Evolutionary conservation across 2,797 vertebrate genomes (phyloP), one percentile per base, ranked within the genome.

Genomic region (Platyrinchus mystaceus): DNA sequence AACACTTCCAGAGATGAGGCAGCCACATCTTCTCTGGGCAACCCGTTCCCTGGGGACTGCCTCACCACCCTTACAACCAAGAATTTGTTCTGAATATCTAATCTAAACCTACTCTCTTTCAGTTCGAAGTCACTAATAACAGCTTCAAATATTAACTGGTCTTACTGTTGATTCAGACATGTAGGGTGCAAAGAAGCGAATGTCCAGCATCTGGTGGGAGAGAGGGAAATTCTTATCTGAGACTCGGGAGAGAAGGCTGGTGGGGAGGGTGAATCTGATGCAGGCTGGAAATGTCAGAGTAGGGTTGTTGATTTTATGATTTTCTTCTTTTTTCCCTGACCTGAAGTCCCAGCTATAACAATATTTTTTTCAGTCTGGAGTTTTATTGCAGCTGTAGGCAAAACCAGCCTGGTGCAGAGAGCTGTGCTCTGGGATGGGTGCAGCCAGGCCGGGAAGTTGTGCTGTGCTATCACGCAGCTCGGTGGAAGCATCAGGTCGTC

Each of bases 391-490:
- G 24, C 56, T 77, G 49, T 24, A 27, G 26, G 67, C 22, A 15
- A 37, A 62, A 52, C 0, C 30, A 84, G 7, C 30, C 43, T 69
- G 41, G 10, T 88, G 78, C 56, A 56, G 81, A 71, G n/a, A 46
- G 15, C 23, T 21, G 27, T 39, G 32, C 43, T 62, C 15, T 77
- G 62, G 24, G 36, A 7, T 52, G 6, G 19, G 7, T 77, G 28
- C 23, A 34, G 46, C n/a, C 43, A 27, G 52, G 37, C 16, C 70
- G 67, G 58, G 50, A 44, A 30, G 23, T 9, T 70, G 13, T 39
- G 10, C 73, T 21, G 36, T 68, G 74, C 47, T 89, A 1, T 70
- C 5, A 17, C 0, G 0, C n/a, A 62, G 69, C 28, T 12, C 24
- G 43, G 3, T 50, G 55, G 53, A 62, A 67, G 28, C 1, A 5